Conservation (phyloP, 2,888 invertebrate genomes). For the Tricholauxania praeusta region DNA sequence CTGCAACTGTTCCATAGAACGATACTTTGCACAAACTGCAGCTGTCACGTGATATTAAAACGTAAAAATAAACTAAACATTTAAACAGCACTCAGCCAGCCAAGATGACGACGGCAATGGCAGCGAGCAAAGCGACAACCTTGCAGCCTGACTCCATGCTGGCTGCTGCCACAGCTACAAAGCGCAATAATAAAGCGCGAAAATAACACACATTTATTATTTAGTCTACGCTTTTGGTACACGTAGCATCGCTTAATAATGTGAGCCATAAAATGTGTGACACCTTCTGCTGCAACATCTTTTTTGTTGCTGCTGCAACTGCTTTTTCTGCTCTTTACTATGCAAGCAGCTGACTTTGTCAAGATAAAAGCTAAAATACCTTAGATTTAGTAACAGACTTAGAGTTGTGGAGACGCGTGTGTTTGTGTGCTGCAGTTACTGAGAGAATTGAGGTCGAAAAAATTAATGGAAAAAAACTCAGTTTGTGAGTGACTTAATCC, state of each 20-base stretch:
- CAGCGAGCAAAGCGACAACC: background rate
- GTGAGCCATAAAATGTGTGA: too few relatives aligned
- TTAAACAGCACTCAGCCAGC: constrained; percentile 22
- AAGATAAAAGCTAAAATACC: constrained; percentile 6
- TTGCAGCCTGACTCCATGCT: background rate
- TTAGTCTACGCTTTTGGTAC: too few relatives aligned
- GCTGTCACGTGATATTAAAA: constrained; percentile 22
- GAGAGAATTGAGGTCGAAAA: too few relatives aligned
- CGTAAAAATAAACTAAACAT: constrained; percentile 23
- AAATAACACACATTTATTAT: constrained; percentile 13
- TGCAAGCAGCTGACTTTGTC: background rate
- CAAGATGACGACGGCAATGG: too few relatives aligned
- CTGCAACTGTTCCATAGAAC: too few relatives aligned
- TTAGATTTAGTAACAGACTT: constrained; percentile 6
- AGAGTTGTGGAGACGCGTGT: constrained; percentile 3
- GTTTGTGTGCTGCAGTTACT: too few relatives aligned
- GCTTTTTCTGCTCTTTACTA: too few relatives aligned
- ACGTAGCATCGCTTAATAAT: too few relatives aligned
- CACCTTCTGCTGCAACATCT: too few relatives aligned
- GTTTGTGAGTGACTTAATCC: too few relatives aligned
- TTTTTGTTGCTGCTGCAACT: too few relatives aligned
- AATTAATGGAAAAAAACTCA: too few relatives aligned
- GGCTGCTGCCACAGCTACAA: constrained; percentile 8
- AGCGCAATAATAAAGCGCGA: constrained; percentile 23
- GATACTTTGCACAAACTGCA: background rate